Evolutionary conservation across 2,888 invertebrate species (phyloP), one percentile per base, ranked within the genome.

Genomic region (Heliconius ethilla): DNA sequence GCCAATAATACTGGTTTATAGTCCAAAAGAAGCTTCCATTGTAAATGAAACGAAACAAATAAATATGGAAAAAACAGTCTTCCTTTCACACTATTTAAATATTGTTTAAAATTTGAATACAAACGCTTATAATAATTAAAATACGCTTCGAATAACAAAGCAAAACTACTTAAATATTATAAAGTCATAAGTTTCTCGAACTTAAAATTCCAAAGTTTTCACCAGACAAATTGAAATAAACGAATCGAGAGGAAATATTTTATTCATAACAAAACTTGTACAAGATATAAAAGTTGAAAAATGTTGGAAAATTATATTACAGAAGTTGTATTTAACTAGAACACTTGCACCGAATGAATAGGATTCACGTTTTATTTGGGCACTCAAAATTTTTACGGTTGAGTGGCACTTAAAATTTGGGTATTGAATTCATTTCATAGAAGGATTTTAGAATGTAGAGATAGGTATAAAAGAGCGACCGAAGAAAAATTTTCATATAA

Each of bases 301-400:
- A 72, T 72, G 70, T 72, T 72, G n/a, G 9, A 11, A 70, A 72
- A 72, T 72, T 72, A 72, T 72, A 72, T 72, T 72, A 72, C 55
- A 55, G 29, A 33, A 72, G 22, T 55, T 72, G 3, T 59, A 55
- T 59, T 72, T 72, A 72, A 55, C 29, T 55, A 45, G 55, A 72
- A 55, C 70, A 72, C 55, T 55, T 72, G 33, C 70, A 59, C 0
- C 37, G n/a, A 65, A 76, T 76, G 70, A 76, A 70, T 72, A 22
- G 45, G 70, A 15, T 33, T 45, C 70, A 25, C 33, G 9, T 75
- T 79, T 77, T 79, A 79, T 79, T 70, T 70, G 66, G 37, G 59
- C 77, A 75, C 77, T 77, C 29, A 77, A 79, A 66, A 66, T 65
- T 40, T 70, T 79, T 75, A 79, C 59, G 67, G 51, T 40, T 51